These are phyloP conservation scores for Lates calcarifer DNA, from an alignment of 2,113 vertebrate genomes.

Conservation along the genomic window DNA sequence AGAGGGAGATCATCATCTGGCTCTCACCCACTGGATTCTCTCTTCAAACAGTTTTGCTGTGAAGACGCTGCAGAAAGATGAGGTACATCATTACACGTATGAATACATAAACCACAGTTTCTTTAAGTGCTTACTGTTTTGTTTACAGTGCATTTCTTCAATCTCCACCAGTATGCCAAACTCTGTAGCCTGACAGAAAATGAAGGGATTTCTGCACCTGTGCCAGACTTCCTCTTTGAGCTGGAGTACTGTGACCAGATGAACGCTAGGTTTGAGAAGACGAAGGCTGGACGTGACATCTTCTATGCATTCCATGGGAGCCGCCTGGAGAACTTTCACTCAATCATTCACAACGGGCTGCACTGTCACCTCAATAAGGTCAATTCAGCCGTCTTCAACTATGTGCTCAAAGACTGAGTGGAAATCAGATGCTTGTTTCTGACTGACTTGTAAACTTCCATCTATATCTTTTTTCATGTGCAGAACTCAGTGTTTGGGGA, in stretches of 20 bases:
- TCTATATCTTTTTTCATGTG: slow-evolving; percentile 33
- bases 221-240: slow-evolving; percentile 96
- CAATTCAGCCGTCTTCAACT: slow-evolving; percentile 27
- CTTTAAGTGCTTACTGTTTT: background rate
- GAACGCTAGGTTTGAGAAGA: slow-evolving; percentile 92
- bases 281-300: slow-evolving; percentile 88
- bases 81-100: slow-evolving; percentile 80
- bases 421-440: slow-evolving; percentile 2
- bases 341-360: slow-evolving; percentile 95
- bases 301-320: slow-evolving; percentile 98
- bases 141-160: background rate
- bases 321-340: slow-evolving; percentile 98
- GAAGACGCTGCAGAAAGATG: slow-evolving; percentile 90
- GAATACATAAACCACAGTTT: background rate
- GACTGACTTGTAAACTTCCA: background rate
- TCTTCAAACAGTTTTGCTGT: slow-evolving; percentile 92
- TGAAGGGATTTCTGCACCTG: slow-evolving; percentile 83
- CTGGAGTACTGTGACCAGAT: slow-evolving; percentile 91
- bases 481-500: slow-evolving; percentile 98
- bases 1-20: slow-evolving; percentile 85
- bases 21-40: slow-evolving; percentile 93
- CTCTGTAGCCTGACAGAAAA: slow-evolving; percentile 89
- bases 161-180: slow-evolving; percentile 87
- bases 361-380: slow-evolving; percentile 99
- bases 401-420: background rate